Evolutionary conservation across 1,140 invertebrate genomes (phyloP).

Genomic region (Colletes gigas): DNA sequence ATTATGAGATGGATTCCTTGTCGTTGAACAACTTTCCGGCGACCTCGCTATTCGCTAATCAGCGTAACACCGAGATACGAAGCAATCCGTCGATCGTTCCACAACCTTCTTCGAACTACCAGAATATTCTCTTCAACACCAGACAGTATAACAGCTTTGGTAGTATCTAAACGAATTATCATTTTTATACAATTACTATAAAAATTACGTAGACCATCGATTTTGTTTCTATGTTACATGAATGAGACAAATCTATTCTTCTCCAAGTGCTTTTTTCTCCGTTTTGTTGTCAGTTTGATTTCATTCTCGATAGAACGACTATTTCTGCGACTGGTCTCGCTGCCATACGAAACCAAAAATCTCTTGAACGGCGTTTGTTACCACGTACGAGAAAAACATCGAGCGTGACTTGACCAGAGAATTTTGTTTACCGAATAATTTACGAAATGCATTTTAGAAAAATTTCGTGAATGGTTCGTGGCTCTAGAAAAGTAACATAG

Average conservation of each 20-base stretch:
- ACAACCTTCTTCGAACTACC: conserved; percentile 78
- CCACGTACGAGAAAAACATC: neutral
- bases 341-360: conserved; percentile 36
- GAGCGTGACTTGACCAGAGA: no score
- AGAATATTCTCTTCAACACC: conserved; percentile 83
- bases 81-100: conserved; percentile 75
- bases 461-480: no score
- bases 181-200: conserved; percentile 41
- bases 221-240: conserved; percentile 55
- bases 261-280: conserved; percentile 48
- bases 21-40: conserved; percentile 73
- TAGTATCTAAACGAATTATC: conserved; percentile 84
- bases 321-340: conserved; percentile 32
- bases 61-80: conserved; percentile 82
- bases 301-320: conserved; percentile 50
- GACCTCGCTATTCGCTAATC: conserved; percentile 81
- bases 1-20: conserved; percentile 84
- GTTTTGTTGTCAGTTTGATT: conserved; percentile 51
- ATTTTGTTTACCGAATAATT: no score
- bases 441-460: no score
- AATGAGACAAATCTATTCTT: conserved; percentile 55
- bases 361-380: conserved; percentile 26
- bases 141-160: conserved; percentile 96
- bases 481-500: no score
- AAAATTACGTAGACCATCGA: conserved; percentile 47